Evolutionary conservation across 2,797 vertebrate genomes (phyloP), one percentile per base, ranked within the genome.

Genomic region (Carduelis carduelis): DNA sequence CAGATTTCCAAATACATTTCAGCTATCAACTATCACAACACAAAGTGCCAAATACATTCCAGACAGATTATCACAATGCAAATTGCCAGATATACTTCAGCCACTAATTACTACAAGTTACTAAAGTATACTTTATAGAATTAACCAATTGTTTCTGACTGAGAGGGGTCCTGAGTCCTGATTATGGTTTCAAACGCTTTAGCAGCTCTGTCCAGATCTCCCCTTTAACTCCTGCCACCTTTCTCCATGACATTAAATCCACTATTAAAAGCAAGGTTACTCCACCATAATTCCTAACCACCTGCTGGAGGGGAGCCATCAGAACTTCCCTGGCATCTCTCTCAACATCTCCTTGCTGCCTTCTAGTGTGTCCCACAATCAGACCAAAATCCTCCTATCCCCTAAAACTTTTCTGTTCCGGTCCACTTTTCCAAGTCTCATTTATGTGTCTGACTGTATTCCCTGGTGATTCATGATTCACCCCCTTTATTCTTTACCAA

Each of bases 181-280:
- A 32, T 71, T 37, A 37, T 18, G 9, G 3, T 60, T 60, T 82
- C 22, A 60, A 52, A 35, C 23, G 52, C 22, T 61, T 53, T 4
- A 23, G 39, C 18, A 14, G 21, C 49, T 55, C 24, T 46, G 8
- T 46, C 15, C 0, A 0, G 15, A 10, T 55, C 14, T 72, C 55
- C 34, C 12, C 7, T 63, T 39, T 55, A 28, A 64, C 16, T 74
- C 13, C 17, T 74, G 16, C 24, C 50, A 14, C 43, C 30, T 74
- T 56, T 71, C 50, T 56, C 20, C 34, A 8, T 47, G 30, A 13
- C 30, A 41, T 63, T 53, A 63, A 82, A 53, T 27, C n/a, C 47
- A n/a, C 39, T 46, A 12, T 27, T 53, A 15, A 28, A 46, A 72
- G 11, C 7, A 34, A 15, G 16, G 3, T 30, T 72, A 30, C 34